A percentile compares a stretch with the other conserved stretches of the same genome.
phyloP scores from a whole-genome alignment of 1,140 invertebrate species.

The Paracyclopina nana region DNA sequence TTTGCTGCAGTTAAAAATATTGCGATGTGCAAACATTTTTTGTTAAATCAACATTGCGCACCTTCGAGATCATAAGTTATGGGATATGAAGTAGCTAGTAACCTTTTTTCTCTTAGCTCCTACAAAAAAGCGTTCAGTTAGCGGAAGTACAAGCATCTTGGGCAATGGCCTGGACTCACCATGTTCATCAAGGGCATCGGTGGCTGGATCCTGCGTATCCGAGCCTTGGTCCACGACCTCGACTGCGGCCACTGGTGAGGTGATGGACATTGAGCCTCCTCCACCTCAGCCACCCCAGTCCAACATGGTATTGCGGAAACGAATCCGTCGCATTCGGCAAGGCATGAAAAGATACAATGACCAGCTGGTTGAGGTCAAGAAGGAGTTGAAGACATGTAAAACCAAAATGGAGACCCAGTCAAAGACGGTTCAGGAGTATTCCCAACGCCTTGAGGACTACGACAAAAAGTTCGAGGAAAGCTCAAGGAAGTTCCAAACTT shows the following conservation, averaged over 20 bases:
- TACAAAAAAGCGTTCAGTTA: too few species aligned
- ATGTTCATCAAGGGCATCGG: not conserved
- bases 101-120: too few species aligned
- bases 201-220: conserved; percentile 21
- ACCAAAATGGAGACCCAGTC: conserved; percentile 45
- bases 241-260: conserved; percentile 24
- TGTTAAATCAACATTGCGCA: too few species aligned
- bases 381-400: conserved; percentile 53
- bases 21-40: too few species aligned
- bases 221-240: conserved; percentile 40
- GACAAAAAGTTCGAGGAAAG: conserved; percentile 76
- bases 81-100: too few species aligned
- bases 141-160: not conserved
- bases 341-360: conserved; percentile 69
- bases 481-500: conserved; percentile 60
- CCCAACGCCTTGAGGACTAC: conserved; percentile 56
- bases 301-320: conserved; percentile 58
- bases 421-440: conserved; percentile 60
- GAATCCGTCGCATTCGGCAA: conserved; percentile 63
- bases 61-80: too few species aligned
- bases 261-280: too few species aligned
- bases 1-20: too few species aligned
- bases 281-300: too few species aligned
- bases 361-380: conserved; percentile 41
- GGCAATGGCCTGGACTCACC: not conserved